phyloP scores from a whole-genome alignment of 2,797 vertebrate species.

The Chiloscyllium punctatum region DNA sequence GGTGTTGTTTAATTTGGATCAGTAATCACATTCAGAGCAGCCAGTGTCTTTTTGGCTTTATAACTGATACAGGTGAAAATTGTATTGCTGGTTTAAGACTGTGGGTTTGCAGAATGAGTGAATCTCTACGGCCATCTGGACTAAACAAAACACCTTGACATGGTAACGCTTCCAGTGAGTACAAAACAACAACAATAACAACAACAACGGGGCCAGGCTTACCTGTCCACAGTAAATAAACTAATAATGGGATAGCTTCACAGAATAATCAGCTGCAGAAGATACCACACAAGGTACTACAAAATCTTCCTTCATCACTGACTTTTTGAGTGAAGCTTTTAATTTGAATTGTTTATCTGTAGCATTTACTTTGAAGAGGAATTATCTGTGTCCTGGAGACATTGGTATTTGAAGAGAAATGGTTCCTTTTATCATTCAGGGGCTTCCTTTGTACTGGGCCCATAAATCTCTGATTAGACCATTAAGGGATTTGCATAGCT shows the following conservation, averaged over 20 bases:
- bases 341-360: constrained; percentile 34
- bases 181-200: not conserved
- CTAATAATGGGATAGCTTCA: not conserved
- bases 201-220: not conserved
- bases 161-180: not conserved
- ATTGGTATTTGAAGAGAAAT: constrained; percentile 36
- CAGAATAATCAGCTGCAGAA: constrained; percentile 1
- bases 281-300: not conserved
- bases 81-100: not conserved
- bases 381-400: constrained; percentile 36
- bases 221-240: constrained; percentile 15
- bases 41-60: too few relatives aligned
- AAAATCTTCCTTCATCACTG: constrained; percentile 25
- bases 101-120: not conserved
- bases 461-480: constrained; percentile 35
- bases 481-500: constrained; percentile 38
- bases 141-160: not conserved
- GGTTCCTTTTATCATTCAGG: constrained; percentile 36
- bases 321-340: constrained; percentile 28
- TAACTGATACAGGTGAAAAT: not conserved
- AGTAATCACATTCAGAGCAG: not conserved
- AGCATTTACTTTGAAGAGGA: constrained; percentile 36
- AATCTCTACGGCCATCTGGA: not conserved
- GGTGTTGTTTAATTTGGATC: not conserved
- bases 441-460: constrained; percentile 6